Percentiles rank a stretch among this genome's conserved stretches.
Evolutionary conservation across 2,888 invertebrate genomes (phyloP).

Genomic region (Uropetala carovei): DNA sequence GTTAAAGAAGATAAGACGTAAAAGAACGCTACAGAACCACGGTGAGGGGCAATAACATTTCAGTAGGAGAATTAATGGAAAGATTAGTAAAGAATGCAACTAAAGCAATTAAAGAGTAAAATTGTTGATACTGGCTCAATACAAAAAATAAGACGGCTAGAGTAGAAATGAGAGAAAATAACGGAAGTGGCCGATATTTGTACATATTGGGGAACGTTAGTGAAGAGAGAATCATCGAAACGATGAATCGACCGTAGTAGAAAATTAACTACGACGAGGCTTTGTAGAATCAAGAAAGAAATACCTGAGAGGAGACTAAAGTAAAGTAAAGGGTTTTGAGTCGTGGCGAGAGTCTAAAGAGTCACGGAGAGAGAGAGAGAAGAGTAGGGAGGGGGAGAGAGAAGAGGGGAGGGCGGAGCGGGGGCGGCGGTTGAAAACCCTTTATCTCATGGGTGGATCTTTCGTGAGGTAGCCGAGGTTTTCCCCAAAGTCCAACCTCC

Average conservation of each 20-base stretch:
- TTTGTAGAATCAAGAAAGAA: no score
- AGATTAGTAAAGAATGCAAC: no score
- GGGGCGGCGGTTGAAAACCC: conserved; percentile 16
- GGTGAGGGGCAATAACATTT: no score
- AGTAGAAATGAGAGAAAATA: background rate
- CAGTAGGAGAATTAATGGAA: no score
- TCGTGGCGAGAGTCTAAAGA: no score
- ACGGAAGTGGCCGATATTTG: no score
- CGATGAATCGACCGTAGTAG: background rate
- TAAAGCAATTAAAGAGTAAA: no score
- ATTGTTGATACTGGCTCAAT: background rate
- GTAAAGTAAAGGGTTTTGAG: no score
- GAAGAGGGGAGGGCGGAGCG: background rate
- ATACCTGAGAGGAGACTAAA: no score
- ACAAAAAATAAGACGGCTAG: background rate
- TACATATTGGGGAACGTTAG: no score
- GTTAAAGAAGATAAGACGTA: no score
- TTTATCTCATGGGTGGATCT: conserved; percentile 57
- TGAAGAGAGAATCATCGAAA: background rate
- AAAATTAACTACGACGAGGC: background rate
- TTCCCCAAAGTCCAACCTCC: conserved; percentile 7
- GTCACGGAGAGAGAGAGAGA: background rate
- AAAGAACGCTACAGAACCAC: no score
- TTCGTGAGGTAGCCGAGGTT: conserved; percentile 61
- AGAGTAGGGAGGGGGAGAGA: background rate